Evolutionary conservation across 2,113 vertebrate genomes (phyloP).

Genomic region (Miniopterus natalensis): DNA sequence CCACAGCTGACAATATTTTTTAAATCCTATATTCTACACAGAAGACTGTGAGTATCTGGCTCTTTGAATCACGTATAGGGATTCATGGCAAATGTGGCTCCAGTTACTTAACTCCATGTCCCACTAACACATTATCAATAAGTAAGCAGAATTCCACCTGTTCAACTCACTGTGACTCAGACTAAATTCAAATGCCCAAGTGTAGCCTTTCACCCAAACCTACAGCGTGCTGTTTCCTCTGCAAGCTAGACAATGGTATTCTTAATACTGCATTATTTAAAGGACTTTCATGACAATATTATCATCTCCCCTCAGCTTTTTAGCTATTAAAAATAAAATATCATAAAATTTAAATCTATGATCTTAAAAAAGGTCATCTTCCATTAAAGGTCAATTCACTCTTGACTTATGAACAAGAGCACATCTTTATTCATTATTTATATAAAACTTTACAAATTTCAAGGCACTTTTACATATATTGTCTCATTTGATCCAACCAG

Average conservation of each 20-base stretch:
- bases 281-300: constrained; percentile 23
- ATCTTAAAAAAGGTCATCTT: not conserved
- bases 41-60: not conserved
- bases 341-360: not conserved
- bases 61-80: not conserved
- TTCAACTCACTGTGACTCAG: not conserved
- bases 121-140: constrained; percentile 3
- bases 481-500: not conserved
- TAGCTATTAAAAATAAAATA: constrained; percentile 42
- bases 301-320: constrained; percentile 5
- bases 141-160: constrained; percentile 27
- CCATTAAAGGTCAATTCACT: constrained; percentile 8
- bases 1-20: not conserved
- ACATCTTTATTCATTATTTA: not conserved
- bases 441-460: constrained; percentile 20
- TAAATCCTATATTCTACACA: not conserved
- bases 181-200: constrained; percentile 21
- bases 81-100: not conserved
- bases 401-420: not conserved
- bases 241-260: not conserved
- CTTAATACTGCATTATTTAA: constrained; percentile 25
- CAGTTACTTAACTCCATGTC: not conserved
- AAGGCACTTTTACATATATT: not conserved
- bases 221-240: constrained; percentile 6
- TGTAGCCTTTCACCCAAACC: not conserved